Evolutionary conservation across 2,113 vertebrate genomes (phyloP), one percentile per base, ranked within the genome.

Genomic region (Hypanus sabinus): DNA sequence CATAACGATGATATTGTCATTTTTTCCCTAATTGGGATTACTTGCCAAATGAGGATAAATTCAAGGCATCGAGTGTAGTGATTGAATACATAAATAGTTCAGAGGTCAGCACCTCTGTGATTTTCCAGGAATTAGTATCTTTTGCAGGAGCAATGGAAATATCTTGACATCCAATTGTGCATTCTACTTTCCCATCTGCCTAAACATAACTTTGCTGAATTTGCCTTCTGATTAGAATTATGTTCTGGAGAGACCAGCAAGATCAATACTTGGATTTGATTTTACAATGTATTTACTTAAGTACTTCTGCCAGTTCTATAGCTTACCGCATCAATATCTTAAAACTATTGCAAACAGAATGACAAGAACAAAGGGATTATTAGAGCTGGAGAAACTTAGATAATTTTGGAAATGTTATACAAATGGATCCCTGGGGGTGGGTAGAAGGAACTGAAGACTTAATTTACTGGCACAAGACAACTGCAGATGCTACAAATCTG

Each of bases 221-320:
- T 62, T 60, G 24, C 14, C 85, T 88, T 14, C 62, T 88, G 60
- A 88, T 62, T 60, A 6, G 60, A 88, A 88, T 14, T 60, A 88
- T 65, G 22, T 62, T n/a, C 62, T 27, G 62, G 33, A 33, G 62
- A 14, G 57, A 88, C 16, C n/a, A 88, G 57, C 4, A 33, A 88
- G 10, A 88, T 65, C 85, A 65, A 88, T 65, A 18, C 14, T 33
- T 62, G 60, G 30, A 65, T 88, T 65, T 62, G 14, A n/a, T 88
- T 88, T 88, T 65, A 18, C 14, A n/a, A 30, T 88, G 10, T 27
- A 11, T 85, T 5, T 11, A 22, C 81, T 87, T 18, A 85, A 57
- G 81, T 85, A 87, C 30, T 87, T 87, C 11, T 60, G 83, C 27
- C 85, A 88, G 30, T 65, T 65, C 85, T 88, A 65, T 60, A 87